These are phyloP conservation scores for Leptopterna dolabrata DNA, from an alignment of 2,888 invertebrate species.

Conservation along the genomic window DNA sequence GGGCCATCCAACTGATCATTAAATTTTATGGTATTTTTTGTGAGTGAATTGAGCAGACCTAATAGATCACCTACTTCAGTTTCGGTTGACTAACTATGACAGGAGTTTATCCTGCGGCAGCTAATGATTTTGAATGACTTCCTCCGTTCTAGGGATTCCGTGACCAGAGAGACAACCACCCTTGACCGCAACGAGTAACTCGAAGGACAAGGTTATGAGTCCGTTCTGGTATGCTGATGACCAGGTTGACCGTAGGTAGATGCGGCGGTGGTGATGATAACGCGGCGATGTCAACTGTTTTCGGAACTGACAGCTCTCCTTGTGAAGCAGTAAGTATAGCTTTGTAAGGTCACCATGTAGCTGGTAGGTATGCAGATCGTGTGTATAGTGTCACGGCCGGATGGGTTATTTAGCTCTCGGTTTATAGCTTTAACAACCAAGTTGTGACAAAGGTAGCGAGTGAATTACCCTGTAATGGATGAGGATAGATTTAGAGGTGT, in stretches of 20 bases:
- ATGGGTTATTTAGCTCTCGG: background rate
- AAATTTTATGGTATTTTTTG: too few species aligned
- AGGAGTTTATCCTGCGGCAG: too few species aligned
- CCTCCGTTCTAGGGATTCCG: background rate
- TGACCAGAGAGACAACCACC: background rate
- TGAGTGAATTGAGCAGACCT: too few species aligned
- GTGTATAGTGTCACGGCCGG: background rate
- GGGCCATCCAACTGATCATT: too few species aligned
- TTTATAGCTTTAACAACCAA: too few species aligned
- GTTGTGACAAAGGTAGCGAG: too few species aligned
- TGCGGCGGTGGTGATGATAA: background rate
- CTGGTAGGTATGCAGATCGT: background rate
- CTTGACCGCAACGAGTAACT: background rate
- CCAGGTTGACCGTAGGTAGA: background rate
- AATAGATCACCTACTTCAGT: too few species aligned
- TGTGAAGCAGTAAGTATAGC: background rate
- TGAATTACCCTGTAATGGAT: too few species aligned
- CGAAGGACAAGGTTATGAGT: background rate
- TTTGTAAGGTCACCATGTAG: background rate
- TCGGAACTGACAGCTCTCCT: background rate
- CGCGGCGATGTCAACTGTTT: background rate
- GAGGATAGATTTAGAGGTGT: too few species aligned
- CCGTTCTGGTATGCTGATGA: constrained; percentile 3
- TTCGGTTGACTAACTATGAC: too few species aligned
- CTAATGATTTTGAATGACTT: background rate